Conservation (phyloP, 1,140 invertebrate genomes). For the Drosophila melanogaster region DNA sequence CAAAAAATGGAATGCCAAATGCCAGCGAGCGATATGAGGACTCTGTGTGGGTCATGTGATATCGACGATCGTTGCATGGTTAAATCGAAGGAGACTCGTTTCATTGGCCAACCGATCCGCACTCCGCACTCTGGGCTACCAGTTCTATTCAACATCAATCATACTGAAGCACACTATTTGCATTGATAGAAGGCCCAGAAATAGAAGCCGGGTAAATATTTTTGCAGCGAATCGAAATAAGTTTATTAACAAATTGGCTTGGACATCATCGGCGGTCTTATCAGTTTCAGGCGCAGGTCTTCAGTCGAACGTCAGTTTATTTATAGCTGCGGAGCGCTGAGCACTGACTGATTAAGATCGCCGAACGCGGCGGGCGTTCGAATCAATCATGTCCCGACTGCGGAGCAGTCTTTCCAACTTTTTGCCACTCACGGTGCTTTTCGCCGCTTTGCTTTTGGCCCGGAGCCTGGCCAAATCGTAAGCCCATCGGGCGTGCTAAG, state of each 20-base stretch:
- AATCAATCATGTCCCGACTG: slow-evolving; percentile 65
- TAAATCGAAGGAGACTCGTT: slow-evolving; percentile 33
- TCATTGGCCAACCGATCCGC: slow-evolving; percentile 32
- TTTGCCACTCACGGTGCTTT: slow-evolving; percentile 10
- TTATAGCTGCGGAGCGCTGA: slow-evolving; percentile 50
- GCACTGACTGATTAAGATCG: slow-evolving; percentile 57
- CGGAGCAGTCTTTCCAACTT: background rate
- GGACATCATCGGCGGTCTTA: slow-evolving; percentile 54
- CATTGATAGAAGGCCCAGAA: slow-evolving; percentile 41
- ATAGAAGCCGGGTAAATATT: slow-evolving; percentile 19
- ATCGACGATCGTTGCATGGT: slow-evolving; percentile 21
- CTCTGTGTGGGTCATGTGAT: slow-evolving; percentile 59
- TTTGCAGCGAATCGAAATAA: slow-evolving; percentile 49
- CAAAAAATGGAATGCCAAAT: slow-evolving; percentile 53
- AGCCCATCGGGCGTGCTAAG: slow-evolving; percentile 38
- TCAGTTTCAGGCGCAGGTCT: slow-evolving; percentile 36
- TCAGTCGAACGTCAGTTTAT: slow-evolving; percentile 55
- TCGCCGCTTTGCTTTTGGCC: slow-evolving; percentile 11
- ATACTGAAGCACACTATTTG: slow-evolving; percentile 51
- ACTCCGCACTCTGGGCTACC: background rate
- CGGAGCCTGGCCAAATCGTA: slow-evolving; percentile 10
- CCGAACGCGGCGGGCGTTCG: slow-evolving; percentile 14
- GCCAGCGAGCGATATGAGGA: slow-evolving; percentile 29
- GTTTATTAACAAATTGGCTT: slow-evolving; percentile 67
- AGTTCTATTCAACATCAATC: slow-evolving; percentile 54